phyloP scores from a whole-genome alignment of 2,797 vertebrate species.

The Arnoldichthys spilopterus region DNA sequence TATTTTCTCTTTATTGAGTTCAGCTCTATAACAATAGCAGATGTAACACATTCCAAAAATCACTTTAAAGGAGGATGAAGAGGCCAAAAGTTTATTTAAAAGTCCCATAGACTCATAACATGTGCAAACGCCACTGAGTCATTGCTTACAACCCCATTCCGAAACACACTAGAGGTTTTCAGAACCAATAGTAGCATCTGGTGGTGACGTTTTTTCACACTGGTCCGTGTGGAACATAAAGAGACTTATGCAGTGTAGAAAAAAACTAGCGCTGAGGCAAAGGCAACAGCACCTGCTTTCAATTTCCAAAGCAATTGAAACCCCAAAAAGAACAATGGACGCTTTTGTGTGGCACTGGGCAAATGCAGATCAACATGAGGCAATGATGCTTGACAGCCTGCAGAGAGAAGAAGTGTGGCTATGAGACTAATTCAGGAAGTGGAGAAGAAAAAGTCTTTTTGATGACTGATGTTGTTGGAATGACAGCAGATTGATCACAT shows the following conservation, averaged over 20 bases:
- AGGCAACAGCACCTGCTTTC: conserved; percentile 72
- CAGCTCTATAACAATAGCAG: conserved; percentile 13
- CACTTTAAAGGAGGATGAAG: neutral
- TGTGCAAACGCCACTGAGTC: neutral
- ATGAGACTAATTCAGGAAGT: neutral
- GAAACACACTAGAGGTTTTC: neutral
- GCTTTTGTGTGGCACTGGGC: conserved; percentile 65
- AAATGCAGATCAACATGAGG: conserved; percentile 1
- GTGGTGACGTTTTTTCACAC: conserved; percentile 4
- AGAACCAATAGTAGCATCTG: conserved; percentile 4
- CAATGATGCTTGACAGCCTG: neutral
- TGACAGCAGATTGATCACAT: neutral
- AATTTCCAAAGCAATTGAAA: conserved; percentile 72
- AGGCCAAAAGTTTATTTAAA: neutral
- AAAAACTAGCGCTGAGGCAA: conserved; percentile 9
- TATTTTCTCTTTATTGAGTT: neutral
- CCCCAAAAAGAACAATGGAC: conserved; percentile 70
- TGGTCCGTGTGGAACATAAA: conserved; percentile 3
- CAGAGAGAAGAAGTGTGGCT: neutral
- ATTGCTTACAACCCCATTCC: neutral
- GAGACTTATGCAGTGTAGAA: neutral
- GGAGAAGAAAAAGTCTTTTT: neutral
- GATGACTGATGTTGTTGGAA: neutral
- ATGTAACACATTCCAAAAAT: conserved; percentile 18
- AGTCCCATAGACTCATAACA: neutral